Base-by-base conservation (phyloP, 1,140 invertebrate genomes). In the Anoplophora glabripennis region DNA sequence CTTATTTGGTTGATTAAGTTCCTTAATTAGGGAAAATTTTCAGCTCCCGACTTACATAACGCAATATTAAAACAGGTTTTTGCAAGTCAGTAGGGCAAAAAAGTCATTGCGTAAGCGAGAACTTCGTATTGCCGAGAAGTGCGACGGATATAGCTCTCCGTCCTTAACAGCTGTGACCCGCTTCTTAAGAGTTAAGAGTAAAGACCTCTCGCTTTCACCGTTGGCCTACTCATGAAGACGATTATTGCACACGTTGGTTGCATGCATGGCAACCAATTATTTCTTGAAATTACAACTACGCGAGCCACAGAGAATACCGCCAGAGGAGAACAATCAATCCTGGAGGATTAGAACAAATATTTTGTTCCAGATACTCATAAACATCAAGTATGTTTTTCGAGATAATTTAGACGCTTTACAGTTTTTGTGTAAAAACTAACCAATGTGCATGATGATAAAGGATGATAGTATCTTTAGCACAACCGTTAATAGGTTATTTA, bases 171-270 rank as follows among this genome's bases (percentile, higher is more conserved):
- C 48, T 56, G 40, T 66, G 64, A 64, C 67, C 64, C 61, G 62
- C 62, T 66, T 68, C 53, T 53, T 46, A 66, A 54, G 21, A 28
- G 21, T 28, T 28, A 28, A 28, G 59, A 59, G 61, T 66, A 69
- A 67, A 69, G 64, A 69, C 64, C 67, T 66, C 64, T 69, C 67
- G 67, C 67, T 69, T 69, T 69, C 67, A 69, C 67, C 63, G 59
- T 55, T 68, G 63, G 57, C 63, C 62, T 53, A 68, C 64, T 64
- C 64, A 52, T 58, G 59, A 62, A 62, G 38, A 41, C 15, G 38
- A 12, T 41, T 15, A 41, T 41, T 41, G 7, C 38, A 41, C 38
- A 41, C 15, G 15, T 7, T n/a, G 38, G 38, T n/a, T 41, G 15
- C 38, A 17, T 28, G 21, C 21, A 28, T 28, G 21, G 21, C 2